Evolutionary conservation across 2,797 vertebrate genomes (phyloP).

Genomic region (Chloroceryle inda): DNA sequence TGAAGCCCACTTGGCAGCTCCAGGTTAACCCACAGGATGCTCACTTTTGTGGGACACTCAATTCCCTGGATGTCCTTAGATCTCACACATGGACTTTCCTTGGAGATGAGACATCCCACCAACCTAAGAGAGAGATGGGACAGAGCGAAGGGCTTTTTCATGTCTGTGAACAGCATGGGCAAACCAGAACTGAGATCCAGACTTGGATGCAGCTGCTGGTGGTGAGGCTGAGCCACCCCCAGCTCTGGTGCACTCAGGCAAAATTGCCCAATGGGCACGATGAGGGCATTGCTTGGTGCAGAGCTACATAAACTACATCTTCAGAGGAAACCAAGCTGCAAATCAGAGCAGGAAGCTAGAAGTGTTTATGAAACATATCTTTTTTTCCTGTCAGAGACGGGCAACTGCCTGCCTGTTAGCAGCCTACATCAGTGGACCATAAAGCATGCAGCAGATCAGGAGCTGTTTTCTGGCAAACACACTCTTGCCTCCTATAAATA

Average conservation of each 20-base stretch:
- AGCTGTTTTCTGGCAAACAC: not conserved
- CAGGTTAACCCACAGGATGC: not conserved
- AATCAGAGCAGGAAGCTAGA: not conserved
- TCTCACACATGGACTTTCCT: accelerated
- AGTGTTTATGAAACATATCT: not conserved
- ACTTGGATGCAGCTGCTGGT: not conserved
- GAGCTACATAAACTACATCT: not conserved
- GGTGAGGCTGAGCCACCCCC: not conserved
- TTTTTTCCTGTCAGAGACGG: not conserved
- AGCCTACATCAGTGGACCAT: not conserved
- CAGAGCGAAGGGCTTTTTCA: not conserved
- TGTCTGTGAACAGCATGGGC: accelerated
- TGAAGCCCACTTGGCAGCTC: not conserved
- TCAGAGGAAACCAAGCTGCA: not conserved
- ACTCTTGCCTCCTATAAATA: constrained; percentile 19
- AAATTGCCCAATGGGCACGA: not conserved
- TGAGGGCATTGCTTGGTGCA: not conserved
- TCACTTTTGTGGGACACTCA: accelerated
- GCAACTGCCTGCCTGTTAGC: not conserved
- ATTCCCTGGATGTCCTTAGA: not conserved
- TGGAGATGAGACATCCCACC: not conserved
- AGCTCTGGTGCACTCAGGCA: not conserved
- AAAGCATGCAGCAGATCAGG: not conserved
- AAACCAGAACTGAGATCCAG: not conserved
- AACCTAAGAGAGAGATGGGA: not conserved